phyloP scores from a whole-genome alignment of 1,140 invertebrate species.

The Acromyrmex echinatior region DNA sequence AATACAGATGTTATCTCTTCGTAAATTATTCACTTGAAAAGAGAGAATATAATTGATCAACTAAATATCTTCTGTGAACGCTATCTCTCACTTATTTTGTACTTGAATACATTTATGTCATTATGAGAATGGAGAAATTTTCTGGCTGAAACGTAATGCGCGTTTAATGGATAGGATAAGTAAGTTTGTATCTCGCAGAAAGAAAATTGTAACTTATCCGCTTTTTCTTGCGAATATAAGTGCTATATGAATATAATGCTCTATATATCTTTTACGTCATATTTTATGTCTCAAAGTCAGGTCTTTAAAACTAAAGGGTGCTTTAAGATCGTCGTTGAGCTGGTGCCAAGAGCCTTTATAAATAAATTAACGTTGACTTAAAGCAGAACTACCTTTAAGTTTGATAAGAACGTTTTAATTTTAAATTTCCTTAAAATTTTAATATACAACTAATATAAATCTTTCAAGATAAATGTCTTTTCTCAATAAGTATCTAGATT shows the following conservation, averaged over 20 bases:
- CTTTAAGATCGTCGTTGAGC: conserved; percentile 46
- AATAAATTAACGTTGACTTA: conserved; percentile 59
- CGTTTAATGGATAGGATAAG: conserved; percentile 15
- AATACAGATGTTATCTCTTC: background rate
- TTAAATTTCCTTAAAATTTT: background rate
- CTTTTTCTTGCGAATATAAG: conserved; percentile 28
- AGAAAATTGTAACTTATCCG: conserved; percentile 32
- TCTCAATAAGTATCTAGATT: conserved; percentile 7
- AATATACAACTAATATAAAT: background rate
- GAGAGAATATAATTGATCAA: conserved; percentile 9
- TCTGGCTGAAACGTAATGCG: background rate
- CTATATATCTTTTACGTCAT: conserved; percentile 28
- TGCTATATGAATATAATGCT: background rate
- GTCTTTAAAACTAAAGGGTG: conserved; percentile 30
- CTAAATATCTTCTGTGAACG: background rate
- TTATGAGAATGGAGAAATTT: background rate
- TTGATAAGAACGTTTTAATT: conserved; percentile 27
- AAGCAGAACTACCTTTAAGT: conserved; percentile 50
- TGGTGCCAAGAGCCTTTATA: conserved; percentile 46
- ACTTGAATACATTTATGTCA: conserved; percentile 9
- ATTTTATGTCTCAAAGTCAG: conserved; percentile 36
- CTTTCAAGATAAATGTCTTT: background rate
- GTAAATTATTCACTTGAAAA: background rate
- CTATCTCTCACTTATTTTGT: conserved; percentile 22
- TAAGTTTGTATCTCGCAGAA: background rate